These are phyloP conservation scores for Agrypnus murinus DNA, from an alignment of 2,888 invertebrate species.

Conservation along the genomic window DNA sequence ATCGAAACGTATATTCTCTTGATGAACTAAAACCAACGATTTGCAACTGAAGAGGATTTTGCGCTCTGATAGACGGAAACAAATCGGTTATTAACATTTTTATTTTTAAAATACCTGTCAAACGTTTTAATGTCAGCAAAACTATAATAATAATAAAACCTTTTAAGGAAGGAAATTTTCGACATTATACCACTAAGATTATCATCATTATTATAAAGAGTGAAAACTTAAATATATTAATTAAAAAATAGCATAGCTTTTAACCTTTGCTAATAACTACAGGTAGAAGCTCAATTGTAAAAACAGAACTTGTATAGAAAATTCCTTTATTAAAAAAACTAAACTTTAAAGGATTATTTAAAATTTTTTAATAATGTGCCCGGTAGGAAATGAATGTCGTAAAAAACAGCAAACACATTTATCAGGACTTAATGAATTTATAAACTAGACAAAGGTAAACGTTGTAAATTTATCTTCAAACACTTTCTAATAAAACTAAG, in stretches of 20 bases:
- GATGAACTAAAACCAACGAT: conserved; percentile 39
- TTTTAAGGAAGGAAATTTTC: neutral
- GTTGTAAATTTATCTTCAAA: conserved; percentile 34
- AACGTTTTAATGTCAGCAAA: conserved; percentile 13
- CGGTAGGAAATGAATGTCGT: neutral
- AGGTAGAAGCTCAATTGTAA: too few relatives aligned
- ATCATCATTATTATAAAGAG: neutral
- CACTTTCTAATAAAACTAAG: conserved; percentile 42
- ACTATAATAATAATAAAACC: neutral
- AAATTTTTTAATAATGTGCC: neutral
- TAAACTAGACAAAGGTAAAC: conserved; percentile 24
- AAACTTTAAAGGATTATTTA: too few relatives aligned
- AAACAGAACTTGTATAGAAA: too few relatives aligned
- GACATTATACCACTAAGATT: conserved; percentile 8
- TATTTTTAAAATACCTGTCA: conserved; percentile 29
- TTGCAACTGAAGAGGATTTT: conserved; percentile 19
- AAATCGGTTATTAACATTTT: conserved; percentile 45
- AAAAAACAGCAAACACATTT: neutral
- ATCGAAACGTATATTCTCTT: conserved; percentile 40
- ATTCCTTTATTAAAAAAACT: too few relatives aligned
- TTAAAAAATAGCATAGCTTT: too few relatives aligned
- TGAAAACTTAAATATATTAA: neutral
- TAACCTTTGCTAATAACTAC: too few relatives aligned
- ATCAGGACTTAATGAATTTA: conserved; percentile 14
- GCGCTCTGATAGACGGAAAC: conserved; percentile 27